Evolutionary conservation across 2,113 vertebrate genomes (phyloP).

Genomic region (Hypocryptadius cinnamomeus): DNA sequence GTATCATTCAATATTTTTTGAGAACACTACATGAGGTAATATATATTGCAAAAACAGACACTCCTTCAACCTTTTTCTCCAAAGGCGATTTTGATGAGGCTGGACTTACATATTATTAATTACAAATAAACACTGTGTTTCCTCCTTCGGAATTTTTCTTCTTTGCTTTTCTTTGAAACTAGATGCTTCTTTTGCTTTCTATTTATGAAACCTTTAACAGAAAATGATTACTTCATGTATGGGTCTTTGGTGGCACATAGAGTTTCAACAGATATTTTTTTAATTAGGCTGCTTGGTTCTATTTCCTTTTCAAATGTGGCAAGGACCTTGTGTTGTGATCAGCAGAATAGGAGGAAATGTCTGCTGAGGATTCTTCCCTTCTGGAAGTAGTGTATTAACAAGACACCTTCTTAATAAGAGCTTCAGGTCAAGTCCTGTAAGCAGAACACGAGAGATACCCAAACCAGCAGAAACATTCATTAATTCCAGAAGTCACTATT

Average conservation of each 20-base stretch:
- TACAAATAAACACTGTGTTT: neutral
- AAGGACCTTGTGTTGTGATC: constrained; percentile 21
- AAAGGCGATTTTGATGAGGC: neutral
- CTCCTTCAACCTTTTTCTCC: neutral
- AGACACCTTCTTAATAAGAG: constrained; percentile 51
- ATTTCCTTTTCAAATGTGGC: constrained; percentile 21
- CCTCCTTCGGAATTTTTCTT: neutral
- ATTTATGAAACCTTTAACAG: constrained; percentile 26
- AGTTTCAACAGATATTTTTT: constrained; percentile 41
- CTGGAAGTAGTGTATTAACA: constrained; percentile 41
- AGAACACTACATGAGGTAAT: neutral
- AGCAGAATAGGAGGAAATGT: constrained; percentile 10
- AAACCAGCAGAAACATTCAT: constrained; percentile 40
- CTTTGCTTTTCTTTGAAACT: neutral
- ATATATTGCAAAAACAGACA: neutral
- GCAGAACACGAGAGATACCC: constrained; percentile 12
- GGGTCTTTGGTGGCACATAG: neutral
- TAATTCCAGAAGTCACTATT: constrained; percentile 49
- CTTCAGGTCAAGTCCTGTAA: neutral
- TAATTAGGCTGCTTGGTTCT: constrained; percentile 46
- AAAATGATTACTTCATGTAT: constrained; percentile 9
- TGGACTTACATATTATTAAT: neutral
- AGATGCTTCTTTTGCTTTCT: constrained; percentile 21
- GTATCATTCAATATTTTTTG: neutral
- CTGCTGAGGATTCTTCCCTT: constrained; percentile 36